Base-by-base conservation (phyloP, 1,140 invertebrate species). In the Doryteuthis pealeii region DNA sequence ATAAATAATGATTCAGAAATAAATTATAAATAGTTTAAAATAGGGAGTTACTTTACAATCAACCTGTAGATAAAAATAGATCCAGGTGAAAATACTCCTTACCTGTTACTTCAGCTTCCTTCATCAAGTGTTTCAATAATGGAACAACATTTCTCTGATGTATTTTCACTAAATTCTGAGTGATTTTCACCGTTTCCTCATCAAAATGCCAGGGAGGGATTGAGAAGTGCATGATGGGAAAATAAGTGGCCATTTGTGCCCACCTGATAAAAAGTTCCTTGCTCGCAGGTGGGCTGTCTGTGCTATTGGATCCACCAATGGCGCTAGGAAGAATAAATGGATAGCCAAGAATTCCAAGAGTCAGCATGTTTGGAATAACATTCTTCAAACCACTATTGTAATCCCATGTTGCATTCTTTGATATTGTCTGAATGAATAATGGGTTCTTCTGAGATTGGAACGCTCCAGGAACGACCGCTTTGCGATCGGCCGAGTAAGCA, bases 171-270 rank as follows among this genome's bases (percentile, higher is more conserved):
- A 92, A 92, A 70, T 88, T 90, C 74, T 90, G 90, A 76, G 91
- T 90, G 54, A 95, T 92, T n/a, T 87, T 81, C 1, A 93, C 78
- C 6, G 89, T 91, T 87, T 94, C 91, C 4, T 90, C 81, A 79
- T 94, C 93, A 85, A 92, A 96, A 70, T 94, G 91, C 95, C 95
- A 98, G 0, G 96, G 96, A 0, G 92, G 90, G 76, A 92, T 93
- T 1, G 95, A 96, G 85, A 95, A 96, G 87, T 98, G 95, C 82
- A 98, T 89, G 1, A 91, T 89, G 0, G 96, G 95, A 90, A 98
- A 91, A 81, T 96, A 96, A 0, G 92, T 90, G 77, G 94, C 95
- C 1, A 87, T 92, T 87, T 97, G 93, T 31, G 96, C 86, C 96
- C 96, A 98, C 78, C 96, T 89, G 70, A 97, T 91, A 80, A 94